These are phyloP conservation scores for Telmatherina bonti DNA, from an alignment of 2,797 vertebrate genomes.

Conservation along the genomic window DNA sequence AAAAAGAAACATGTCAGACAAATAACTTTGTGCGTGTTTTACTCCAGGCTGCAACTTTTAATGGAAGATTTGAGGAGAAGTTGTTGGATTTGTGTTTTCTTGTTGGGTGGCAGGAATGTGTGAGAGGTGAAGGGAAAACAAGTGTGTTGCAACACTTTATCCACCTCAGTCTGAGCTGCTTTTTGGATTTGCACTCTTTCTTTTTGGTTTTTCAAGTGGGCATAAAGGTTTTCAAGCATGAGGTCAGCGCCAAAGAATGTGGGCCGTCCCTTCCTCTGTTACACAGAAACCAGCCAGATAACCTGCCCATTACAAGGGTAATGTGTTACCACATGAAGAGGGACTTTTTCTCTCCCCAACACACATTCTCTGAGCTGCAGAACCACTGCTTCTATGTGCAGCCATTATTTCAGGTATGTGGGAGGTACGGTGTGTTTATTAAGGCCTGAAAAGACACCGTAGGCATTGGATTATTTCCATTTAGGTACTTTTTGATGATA, in stretches of 20 bases:
- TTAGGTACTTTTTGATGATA: background rate
- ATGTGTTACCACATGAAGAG: conserved; percentile 48
- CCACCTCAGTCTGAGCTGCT: background rate
- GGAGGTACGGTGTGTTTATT: conserved; percentile 47
- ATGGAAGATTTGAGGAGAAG: background rate
- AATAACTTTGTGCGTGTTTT: background rate
- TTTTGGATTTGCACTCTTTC: conserved; percentile 5
- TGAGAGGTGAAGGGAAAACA: background rate
- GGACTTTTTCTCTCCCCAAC: conserved; percentile 18
- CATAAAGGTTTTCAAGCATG: conserved; percentile 46
- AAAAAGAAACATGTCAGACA: fast-evolving
- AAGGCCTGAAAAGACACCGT: conserved; percentile 14
- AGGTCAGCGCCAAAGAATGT: conserved; percentile 73
- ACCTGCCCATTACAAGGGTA: conserved; percentile 59
- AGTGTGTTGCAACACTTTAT: background rate
- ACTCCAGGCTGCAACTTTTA: background rate
- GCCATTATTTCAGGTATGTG: conserved; percentile 67
- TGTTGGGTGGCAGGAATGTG: background rate
- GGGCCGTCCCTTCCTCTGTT: conserved; percentile 61
- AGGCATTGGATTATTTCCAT: background rate
- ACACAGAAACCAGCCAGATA: conserved; percentile 59
- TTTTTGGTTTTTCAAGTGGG: conserved; percentile 24
- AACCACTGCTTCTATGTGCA: conserved; percentile 31
- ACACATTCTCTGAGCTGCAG: conserved; percentile 39
- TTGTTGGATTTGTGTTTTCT: background rate